Conservation (phyloP, 2,888 invertebrate species). For the Tenodera sinensis region DNA sequence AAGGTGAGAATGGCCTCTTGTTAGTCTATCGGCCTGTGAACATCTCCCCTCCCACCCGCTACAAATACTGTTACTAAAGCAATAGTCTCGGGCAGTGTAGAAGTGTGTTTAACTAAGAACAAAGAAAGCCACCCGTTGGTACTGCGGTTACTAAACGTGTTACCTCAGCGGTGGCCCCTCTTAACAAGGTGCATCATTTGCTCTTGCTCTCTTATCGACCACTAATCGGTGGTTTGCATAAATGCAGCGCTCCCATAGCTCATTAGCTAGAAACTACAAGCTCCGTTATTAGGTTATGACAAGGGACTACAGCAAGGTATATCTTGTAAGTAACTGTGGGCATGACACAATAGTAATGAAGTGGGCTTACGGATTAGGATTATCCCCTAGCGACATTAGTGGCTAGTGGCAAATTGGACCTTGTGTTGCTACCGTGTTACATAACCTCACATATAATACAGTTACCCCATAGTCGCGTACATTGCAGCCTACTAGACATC, state of each 20-base stretch:
- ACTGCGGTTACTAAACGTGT: background rate
- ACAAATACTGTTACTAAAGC: no score
- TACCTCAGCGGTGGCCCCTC: background rate
- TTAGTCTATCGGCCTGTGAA: no score
- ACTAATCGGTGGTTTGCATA: background rate
- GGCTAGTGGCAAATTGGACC: background rate
- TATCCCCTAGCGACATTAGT: background rate
- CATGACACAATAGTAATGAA: background rate
- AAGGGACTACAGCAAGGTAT: background rate
- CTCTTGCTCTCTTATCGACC: background rate
- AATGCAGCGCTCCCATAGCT: background rate
- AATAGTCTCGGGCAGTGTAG: no score
- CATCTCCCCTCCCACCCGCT: no score
- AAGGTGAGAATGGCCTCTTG: no score
- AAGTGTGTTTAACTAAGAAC: background rate
- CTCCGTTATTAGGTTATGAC: background rate
- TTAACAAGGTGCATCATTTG: background rate
- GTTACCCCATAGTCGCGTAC: background rate
- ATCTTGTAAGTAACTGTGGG: background rate
- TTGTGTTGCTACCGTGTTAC: background rate
- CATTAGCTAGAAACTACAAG: background rate
- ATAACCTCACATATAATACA: background rate
- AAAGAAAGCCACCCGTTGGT: background rate
- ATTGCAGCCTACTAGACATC: background rate
- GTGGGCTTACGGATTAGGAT: background rate